Evolutionary conservation across 2,113 vertebrate species (phyloP), one percentile per base, ranked within the genome.

Genomic region (Antechinus stuartii): DNA sequence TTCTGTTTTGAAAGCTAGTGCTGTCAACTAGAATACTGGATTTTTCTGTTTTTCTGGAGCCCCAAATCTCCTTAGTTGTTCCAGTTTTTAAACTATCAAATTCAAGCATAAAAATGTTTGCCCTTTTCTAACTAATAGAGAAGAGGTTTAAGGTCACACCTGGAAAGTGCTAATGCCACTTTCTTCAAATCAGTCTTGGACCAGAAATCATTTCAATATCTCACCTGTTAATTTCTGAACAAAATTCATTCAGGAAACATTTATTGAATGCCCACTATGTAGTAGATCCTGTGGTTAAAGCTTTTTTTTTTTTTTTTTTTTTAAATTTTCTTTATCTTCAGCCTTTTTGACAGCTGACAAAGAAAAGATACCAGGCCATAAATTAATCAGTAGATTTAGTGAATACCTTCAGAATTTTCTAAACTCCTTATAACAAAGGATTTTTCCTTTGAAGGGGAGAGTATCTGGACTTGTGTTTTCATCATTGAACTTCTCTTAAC

Each of bases 101-200:
- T 97, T 95, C 95, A 98, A 98, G 97, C 96, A 96, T 97, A 97
- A 98, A 98, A 98, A 97, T 97, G 96, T 89, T 97, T 98, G 96
- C 47, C 89, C 93, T 96, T 47, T 96, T 97, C 91, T 97, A 95
- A 89, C 84, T 91, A 93, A 97, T 91, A 92, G 94, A 96, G 94
- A 95, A 97, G 94, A 96, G 95, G 97, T 96, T 94, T 16, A 47
- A 98, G 98, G 98, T 98, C 98, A 98, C 98, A 98, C 98, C 98
- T 98, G 98, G 96, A 98, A 98, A 93, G 94, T 52, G 14, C 93
- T 50, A 76, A 90, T 94, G 95, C 95, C 94, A 94, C 95, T 97
- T 96, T 97, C 91, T 97, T 96, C 92, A 94, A 96, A 93, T 94
- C 91, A 91, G 26, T 0, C 0, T 57, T 47, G 90, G 56, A 89